Conservation (phyloP, 2,888 invertebrate species). For the Heliconius charithonia region DNA sequence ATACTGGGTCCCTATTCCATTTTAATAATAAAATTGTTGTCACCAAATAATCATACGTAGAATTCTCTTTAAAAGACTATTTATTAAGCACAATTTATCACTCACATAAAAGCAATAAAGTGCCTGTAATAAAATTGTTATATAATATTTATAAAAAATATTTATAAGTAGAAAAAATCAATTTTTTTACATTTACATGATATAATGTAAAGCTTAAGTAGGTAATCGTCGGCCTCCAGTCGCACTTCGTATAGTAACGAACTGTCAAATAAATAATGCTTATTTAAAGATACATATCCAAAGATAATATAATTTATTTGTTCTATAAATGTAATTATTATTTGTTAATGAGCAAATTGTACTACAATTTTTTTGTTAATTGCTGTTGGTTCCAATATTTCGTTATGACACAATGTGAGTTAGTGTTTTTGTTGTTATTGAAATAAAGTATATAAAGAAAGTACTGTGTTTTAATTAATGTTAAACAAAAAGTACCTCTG, state of each 20-base stretch:
- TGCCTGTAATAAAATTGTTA: slow-evolving; percentile 9
- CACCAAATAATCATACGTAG: not conserved
- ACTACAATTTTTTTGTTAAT: not conserved
- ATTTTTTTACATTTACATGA: not conserved
- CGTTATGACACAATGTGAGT: not conserved
- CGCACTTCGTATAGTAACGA: not conserved
- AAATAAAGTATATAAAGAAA: not conserved
- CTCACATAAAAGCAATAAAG: not conserved
- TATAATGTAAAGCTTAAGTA: not conserved
- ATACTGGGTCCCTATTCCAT: not conserved
- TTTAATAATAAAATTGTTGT: not conserved
- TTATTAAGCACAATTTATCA: slow-evolving; percentile 7
- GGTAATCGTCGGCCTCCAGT: not conserved
- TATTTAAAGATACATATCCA: slow-evolving; percentile 1
- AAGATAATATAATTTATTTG: not conserved
- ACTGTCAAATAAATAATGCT: not conserved
- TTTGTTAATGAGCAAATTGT: not conserved
- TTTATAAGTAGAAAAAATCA: not conserved
- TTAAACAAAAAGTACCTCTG: no score
- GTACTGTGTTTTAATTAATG: no score
- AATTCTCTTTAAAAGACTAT: not conserved
- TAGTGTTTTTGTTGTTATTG: slow-evolving; percentile 15
- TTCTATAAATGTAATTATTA: not conserved
- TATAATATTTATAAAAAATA: slow-evolving; percentile 9
- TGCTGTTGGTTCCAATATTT: not conserved